Percentiles rank a stretch among this genome's conserved stretches.
phyloP scores from a whole-genome alignment of 1,140 invertebrate genomes.

The Drosophila ficusphila region DNA sequence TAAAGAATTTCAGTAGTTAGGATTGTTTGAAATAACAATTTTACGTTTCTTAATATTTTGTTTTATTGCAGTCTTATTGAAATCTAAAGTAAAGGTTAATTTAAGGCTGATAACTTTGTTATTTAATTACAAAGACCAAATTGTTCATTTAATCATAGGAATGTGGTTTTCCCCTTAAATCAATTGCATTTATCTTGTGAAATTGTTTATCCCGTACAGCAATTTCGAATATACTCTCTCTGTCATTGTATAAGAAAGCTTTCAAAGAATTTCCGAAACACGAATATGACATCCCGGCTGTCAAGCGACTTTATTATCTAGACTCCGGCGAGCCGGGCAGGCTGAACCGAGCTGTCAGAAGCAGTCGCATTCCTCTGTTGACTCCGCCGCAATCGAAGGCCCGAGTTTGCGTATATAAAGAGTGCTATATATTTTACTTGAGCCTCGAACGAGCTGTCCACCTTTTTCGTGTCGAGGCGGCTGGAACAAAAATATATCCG shows the following conservation, averaged over 20 bases:
- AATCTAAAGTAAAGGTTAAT: too few relatives aligned
- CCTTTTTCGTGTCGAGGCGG: constrained; percentile 59
- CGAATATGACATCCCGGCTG: constrained; percentile 47
- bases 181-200: not conserved
- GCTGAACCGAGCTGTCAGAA: constrained; percentile 41
- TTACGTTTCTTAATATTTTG: not conserved
- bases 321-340: constrained; percentile 27
- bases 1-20: too few relatives aligned
- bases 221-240: not conserved
- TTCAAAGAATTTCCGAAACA: constrained; percentile 12
- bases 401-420: constrained; percentile 4
- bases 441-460: constrained; percentile 55
- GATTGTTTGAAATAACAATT: too few relatives aligned
- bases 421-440: constrained; percentile 27
- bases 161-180: too few relatives aligned
- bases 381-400: constrained; percentile 30
- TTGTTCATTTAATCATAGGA: too few relatives aligned
- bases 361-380: constrained; percentile 39
- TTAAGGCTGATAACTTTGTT: too few relatives aligned
- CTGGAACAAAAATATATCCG: constrained; percentile 15
- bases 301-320: constrained; percentile 46
- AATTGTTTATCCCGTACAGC: not conserved
- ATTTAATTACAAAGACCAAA: too few relatives aligned
- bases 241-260: not conserved
- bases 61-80: too few relatives aligned